A percentile compares a stretch with the other conserved stretches of the same genome.
phyloP scores from a whole-genome alignment of 2,888 invertebrate species.

The Laspeyria flexula region DNA sequence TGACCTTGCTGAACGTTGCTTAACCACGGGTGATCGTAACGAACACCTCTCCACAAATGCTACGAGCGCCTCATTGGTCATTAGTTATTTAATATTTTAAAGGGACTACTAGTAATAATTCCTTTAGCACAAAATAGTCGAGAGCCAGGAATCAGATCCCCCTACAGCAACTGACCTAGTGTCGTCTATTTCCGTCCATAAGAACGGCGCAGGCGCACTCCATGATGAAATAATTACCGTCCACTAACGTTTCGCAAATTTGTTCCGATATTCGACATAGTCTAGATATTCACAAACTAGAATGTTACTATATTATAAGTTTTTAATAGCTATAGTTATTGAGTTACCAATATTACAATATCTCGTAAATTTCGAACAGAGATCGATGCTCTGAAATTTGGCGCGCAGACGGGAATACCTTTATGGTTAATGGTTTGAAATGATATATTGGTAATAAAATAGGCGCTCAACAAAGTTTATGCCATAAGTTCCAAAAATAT shows the following conservation, averaged over 20 bases:
- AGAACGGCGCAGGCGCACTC: constrained; percentile 11
- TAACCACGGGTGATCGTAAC: too few relatives aligned
- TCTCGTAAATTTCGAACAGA: constrained; percentile 7
- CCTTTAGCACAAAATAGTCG: too few relatives aligned
- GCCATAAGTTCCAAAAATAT: background rate
- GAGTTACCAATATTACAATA: constrained; percentile 21
- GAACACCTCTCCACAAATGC: too few relatives aligned
- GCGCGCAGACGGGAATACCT: background rate
- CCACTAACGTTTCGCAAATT: constrained; percentile 34
- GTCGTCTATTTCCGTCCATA: constrained; percentile 37
- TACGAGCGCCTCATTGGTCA: too few relatives aligned
- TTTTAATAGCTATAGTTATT: constrained; percentile 28
- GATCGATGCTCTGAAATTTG: constrained; percentile 5
- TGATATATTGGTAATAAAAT: background rate
- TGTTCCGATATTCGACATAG: constrained; percentile 39
- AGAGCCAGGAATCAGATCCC: constrained; percentile 10
- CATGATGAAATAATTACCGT: constrained; percentile 47
- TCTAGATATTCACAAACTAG: constrained; percentile 39
- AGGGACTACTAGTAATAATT: too few relatives aligned
- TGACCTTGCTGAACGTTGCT: too few relatives aligned
- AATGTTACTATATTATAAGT: constrained; percentile 26
- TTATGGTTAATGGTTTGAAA: background rate
- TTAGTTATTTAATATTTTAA: too few relatives aligned
- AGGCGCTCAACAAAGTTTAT: background rate
- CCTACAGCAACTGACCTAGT: constrained; percentile 24